Base-by-base conservation (phyloP, 2,113 vertebrate genomes). In the Rutilus rutilus region DNA sequence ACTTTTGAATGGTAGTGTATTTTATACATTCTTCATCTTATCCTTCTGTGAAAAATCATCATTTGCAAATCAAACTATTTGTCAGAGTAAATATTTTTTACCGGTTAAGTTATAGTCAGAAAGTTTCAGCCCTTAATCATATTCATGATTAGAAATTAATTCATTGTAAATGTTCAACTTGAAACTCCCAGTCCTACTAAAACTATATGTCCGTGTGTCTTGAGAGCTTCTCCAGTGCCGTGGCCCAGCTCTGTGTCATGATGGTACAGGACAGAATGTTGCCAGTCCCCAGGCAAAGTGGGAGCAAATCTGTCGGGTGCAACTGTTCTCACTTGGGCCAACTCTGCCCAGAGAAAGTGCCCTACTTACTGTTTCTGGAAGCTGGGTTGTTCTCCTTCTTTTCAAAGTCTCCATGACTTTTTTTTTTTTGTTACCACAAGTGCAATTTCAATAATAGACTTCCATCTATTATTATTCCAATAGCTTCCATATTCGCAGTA, bases 251-350 rank as follows among this genome's bases (percentile, higher is more conserved):
- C 65, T 93, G 88, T 52, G 64, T 82, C 87, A 90, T 90, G 89
- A 85, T 90, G 91, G 86, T 88, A 90, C 88, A 89, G 90, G 90
- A 90, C 89, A 84, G 89, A 94, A 91, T 84, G 90, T 92, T 93
- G 92, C 88, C 91, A 91, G 92, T 92, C 94, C 94, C 91, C 87
- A 90, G 94, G 94, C 94, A 91, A 95, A 93, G 92, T 91, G 88
- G 93, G 94, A 93, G 92, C 94, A 94, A 95, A 95, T 95, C 93
- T 95, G 94, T 95, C 93, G 86, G 92, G 93, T 94, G 93, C 94
- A 94, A 95, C 93, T 95, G 94, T 94, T 95, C 89, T 91, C 92
- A 92, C 91, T 92, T 85, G 89, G 91, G 94, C 94, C 94, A 94
- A 94, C 90, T 92, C 90, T 92, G 94, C 94, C 93, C 93, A 93